Evolutionary conservation across 2,888 invertebrate species (phyloP).

Genomic region (Mesoligia furuncula): DNA sequence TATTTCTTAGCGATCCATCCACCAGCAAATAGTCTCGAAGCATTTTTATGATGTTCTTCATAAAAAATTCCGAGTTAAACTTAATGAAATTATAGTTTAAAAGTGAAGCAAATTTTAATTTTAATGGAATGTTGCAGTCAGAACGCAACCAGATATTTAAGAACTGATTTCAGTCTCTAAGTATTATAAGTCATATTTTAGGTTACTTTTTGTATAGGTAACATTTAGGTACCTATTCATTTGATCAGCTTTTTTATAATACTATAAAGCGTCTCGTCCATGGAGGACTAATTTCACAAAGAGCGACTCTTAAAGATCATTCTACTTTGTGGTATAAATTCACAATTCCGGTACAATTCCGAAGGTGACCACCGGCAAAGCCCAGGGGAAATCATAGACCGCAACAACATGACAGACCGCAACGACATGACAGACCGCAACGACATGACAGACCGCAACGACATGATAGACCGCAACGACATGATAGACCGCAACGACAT

Average conservation of each 20-base stretch:
- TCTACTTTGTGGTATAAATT: not conserved
- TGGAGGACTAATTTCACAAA: slow-evolving; percentile 6
- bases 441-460: no score
- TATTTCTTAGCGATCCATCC: not conserved
- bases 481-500: no score
- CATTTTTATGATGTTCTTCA: not conserved
- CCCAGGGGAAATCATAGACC: not conserved
- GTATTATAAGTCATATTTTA: not conserved
- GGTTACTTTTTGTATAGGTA: not conserved
- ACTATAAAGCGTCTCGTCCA: not conserved
- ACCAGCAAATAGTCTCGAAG: not conserved
- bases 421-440: not conserved
- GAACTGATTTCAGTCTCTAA: not conserved
- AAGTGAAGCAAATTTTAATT: not conserved
- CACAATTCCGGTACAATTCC: not conserved
- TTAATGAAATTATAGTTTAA: not conserved
- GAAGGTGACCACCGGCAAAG: not conserved
- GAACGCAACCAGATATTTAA: not conserved
- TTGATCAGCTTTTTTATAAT: not conserved
- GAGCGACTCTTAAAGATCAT: not conserved
- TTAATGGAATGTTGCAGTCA: not conserved
- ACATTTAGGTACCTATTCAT: not conserved
- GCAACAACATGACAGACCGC: not conserved
- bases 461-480: not conserved
- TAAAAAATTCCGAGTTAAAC: not conserved